Evolutionary conservation across 2,888 invertebrate species (phyloP).

Genomic region (Coronaproctus castanopsis): DNA sequence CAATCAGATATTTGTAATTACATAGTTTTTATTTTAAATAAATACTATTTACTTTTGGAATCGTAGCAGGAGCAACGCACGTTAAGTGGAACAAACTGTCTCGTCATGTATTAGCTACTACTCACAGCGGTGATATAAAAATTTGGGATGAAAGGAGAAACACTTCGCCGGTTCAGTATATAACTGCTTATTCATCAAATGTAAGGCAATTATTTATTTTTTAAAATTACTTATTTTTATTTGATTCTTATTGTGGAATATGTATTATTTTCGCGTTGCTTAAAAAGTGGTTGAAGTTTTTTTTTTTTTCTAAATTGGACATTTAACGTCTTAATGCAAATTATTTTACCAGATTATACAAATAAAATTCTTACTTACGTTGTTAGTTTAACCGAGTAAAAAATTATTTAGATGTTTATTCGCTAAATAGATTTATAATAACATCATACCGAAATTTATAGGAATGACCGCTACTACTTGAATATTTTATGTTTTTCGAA

Average conservation of each 20-base stretch:
- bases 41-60: slow-evolving; percentile 4
- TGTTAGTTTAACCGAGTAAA: no score
- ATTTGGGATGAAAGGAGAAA: slow-evolving; percentile 88
- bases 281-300: neutral
- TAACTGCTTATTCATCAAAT: slow-evolving; percentile 69
- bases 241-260: neutral
- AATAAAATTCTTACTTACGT: no score
- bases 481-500: no score
- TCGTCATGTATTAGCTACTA: slow-evolving; percentile 67
- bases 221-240: neutral
- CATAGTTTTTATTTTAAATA: no score
- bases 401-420: no score
- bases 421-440: no score
- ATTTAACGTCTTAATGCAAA: no score
- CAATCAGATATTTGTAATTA: no score
- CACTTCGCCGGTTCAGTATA: slow-evolving; percentile 69
- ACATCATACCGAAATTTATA: no score
- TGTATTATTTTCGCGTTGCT: neutral
- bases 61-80: slow-evolving; percentile 68
- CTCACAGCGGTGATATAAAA: slow-evolving; percentile 87
- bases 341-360: no score
- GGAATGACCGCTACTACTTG: no score
- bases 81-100: slow-evolving; percentile 83
- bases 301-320: no score
- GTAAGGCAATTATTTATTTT: slow-evolving; percentile 21